Percentiles rank a stretch among this genome's conserved stretches.
phyloP scores from a whole-genome alignment of 2,888 invertebrate genomes.

The Icerya purchasi region DNA sequence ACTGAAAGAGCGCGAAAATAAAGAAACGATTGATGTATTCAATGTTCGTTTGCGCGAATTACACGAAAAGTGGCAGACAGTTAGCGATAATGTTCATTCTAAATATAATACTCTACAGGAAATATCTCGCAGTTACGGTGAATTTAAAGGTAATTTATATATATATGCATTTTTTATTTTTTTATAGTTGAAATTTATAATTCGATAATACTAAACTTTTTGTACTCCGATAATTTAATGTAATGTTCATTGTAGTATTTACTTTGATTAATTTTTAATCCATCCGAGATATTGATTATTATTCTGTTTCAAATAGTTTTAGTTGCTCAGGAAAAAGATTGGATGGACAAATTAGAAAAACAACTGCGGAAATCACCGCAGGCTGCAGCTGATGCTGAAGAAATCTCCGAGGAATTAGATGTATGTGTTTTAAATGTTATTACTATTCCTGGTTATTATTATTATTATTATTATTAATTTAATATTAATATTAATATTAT shows the following conservation, averaged over 20 bases:
- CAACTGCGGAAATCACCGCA: conserved; percentile 45
- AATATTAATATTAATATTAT: no score
- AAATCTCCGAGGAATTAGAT: conserved; percentile 73
- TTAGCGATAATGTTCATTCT: conserved; percentile 44
- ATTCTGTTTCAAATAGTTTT: conserved; percentile 33
- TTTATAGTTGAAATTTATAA: no score
- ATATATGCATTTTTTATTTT: not conserved
- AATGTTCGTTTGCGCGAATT: conserved; percentile 25
- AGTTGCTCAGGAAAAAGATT: conserved; percentile 54
- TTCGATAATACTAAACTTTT: no score
- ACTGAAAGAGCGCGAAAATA: not conserved
- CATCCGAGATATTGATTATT: not conserved
- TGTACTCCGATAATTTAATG: no score
- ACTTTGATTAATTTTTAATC: not conserved
- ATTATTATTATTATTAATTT: not conserved
- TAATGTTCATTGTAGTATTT: no score
- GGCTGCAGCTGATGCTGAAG: conserved; percentile 68
- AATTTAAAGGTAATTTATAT: conserved; percentile 31
- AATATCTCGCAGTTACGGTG: conserved; percentile 53
- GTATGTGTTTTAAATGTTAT: conserved; percentile 30
- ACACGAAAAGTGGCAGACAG: conserved; percentile 44
- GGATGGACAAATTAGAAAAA: conserved; percentile 58
- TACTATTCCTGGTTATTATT: no score
- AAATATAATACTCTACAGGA: conserved; percentile 42
- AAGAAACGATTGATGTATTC: not conserved